Evolutionary conservation across 92 coral and sea anemone species (phyloP).

Genomic region (Pocillopora grandis): DNA sequence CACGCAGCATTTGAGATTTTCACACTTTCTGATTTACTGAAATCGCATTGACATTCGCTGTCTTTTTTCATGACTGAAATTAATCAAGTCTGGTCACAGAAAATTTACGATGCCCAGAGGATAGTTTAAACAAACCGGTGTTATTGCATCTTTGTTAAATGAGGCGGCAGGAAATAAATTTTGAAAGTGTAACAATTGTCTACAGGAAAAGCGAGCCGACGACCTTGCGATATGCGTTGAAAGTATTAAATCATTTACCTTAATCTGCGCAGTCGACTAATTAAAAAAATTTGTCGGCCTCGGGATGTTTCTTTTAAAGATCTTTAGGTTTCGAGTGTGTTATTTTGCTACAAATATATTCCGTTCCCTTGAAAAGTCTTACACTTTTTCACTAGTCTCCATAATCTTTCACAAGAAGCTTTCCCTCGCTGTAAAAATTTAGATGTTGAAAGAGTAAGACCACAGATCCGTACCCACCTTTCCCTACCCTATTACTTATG

Average conservation of each 20-base stretch:
- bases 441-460: too few relatives aligned
- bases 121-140: background rate
- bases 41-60: background rate
- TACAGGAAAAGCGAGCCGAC: background rate
- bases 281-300: background rate
- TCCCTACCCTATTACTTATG: too few relatives aligned
- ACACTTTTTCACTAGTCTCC: too few relatives aligned
- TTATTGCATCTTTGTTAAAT: background rate
- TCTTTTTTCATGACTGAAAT: background rate
- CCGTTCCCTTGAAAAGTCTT: too few relatives aligned
- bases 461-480: too few relatives aligned
- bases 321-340: too few relatives aligned
- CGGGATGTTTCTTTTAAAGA: background rate
- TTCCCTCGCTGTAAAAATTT: too few relatives aligned
- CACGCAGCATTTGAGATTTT: background rate
- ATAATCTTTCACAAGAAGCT: too few relatives aligned
- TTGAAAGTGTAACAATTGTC: background rate
- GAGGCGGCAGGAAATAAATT: background rate
- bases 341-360: too few relatives aligned
- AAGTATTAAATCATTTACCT: background rate
- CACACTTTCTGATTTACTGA: background rate
- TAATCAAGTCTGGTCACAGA: background rate
- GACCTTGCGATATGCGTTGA: background rate
- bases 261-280: background rate
- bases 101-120: background rate